A percentile compares a stretch with the other conserved stretches of the same genome.
Evolutionary conservation across 2,888 invertebrate genomes (phyloP).

Genomic region (Bellardia bayeri): DNA sequence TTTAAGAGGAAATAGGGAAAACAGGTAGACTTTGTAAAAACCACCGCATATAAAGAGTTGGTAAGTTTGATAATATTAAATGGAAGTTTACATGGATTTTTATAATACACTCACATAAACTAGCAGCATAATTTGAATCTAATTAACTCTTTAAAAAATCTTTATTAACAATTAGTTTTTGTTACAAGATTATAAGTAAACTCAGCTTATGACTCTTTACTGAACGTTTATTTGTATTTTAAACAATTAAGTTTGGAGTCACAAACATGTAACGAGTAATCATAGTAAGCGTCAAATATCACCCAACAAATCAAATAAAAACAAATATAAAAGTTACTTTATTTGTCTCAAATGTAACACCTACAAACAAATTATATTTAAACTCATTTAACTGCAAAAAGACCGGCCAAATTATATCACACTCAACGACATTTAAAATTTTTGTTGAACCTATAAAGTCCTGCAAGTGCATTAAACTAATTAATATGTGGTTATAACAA

Average conservation of each 20-base stretch:
- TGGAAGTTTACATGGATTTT: no score
- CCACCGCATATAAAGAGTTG: neutral
- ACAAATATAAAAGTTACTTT: neutral
- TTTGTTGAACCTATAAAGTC: neutral
- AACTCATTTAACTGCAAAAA: neutral
- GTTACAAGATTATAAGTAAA: no score
- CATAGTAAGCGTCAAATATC: no score
- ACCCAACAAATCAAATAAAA: no score
- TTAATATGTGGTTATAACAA: neutral
- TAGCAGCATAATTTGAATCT: no score
- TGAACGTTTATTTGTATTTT: no score
- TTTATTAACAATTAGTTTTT: no score
- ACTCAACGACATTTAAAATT: neutral
- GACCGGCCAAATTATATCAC: neutral
- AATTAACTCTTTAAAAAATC: no score
- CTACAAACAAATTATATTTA: neutral
- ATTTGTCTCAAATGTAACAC: constrained; percentile 17
- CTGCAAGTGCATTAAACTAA: neutral
- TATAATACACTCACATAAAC: no score
- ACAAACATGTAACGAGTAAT: no score
- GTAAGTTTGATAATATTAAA: neutral
- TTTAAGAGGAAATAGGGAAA: neutral
- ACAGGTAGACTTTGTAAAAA: constrained; percentile 1
- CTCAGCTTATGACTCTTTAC: no score
- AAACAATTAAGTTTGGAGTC: no score